Evolutionary conservation across 1,140 invertebrate species (phyloP).

Genomic region (Caenorhabditis remanei): DNA sequence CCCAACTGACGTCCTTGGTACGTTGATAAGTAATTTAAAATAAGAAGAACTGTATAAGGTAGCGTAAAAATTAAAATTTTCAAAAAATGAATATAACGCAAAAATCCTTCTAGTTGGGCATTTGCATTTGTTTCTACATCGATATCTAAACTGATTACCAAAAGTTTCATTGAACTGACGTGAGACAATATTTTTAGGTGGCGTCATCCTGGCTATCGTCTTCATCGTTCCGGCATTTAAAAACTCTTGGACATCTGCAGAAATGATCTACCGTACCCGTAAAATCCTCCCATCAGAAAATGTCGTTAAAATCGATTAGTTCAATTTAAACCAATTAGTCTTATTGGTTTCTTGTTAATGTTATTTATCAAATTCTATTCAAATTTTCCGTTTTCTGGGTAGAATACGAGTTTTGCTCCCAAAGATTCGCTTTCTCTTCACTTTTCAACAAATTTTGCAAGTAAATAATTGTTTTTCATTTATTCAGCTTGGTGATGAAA

Average conservation of each 20-base stretch:
- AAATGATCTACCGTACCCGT: slow-evolving; percentile 41
- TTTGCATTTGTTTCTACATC: too few relatives aligned
- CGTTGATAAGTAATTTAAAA: not conserved
- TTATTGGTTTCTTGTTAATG: not conserved
- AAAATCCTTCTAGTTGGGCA: too few relatives aligned
- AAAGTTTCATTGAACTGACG: too few relatives aligned
- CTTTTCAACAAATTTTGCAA: not conserved
- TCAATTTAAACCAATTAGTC: not conserved
- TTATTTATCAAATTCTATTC: slow-evolving; percentile 8
- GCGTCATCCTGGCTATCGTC: slow-evolving; percentile 54
- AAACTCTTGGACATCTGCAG: slow-evolving; percentile 4
- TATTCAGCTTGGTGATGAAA: not conserved
- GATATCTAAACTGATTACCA: too few relatives aligned
- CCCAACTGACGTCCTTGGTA: slow-evolving; percentile 86
- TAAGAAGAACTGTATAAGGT: not conserved
- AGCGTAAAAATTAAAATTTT: not conserved
- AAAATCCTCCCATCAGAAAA: not conserved
- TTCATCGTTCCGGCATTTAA: slow-evolving; percentile 55
- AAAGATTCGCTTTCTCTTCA: slow-evolving; percentile 12
- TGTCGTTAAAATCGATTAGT: not conserved
- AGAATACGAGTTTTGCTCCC: slow-evolving; percentile 1
- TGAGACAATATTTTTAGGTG: slow-evolving; percentile 46
- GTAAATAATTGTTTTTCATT: not conserved
- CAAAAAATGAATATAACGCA: not conserved
- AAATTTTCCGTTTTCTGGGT: not conserved